A percentile compares a stretch with the other conserved stretches of the same genome.
Evolutionary conservation across 2,888 invertebrate species (phyloP).

Genomic region (Lasioglossum pauxillum): DNA sequence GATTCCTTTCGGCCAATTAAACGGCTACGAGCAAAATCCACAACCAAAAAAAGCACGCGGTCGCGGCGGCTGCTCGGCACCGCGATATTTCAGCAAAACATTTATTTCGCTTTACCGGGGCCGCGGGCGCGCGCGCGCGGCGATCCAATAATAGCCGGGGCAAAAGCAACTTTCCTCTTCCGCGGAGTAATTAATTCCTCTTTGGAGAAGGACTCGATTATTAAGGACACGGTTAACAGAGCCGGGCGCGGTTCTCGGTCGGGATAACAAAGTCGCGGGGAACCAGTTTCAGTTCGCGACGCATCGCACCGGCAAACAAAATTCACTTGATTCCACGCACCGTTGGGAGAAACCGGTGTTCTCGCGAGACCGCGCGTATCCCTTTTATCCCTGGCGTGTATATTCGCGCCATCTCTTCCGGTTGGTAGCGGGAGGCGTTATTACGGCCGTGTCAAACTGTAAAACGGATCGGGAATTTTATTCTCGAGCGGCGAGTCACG

Average conservation of each 20-base stretch:
- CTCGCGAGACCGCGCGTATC: conserved; percentile 25
- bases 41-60: background rate
- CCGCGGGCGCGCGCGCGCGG: background rate
- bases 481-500: conserved; percentile 16
- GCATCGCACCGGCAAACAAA: background rate
- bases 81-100: background rate
- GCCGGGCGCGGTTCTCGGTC: background rate
- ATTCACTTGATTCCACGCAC: background rate
- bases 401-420: background rate
- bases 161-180: background rate
- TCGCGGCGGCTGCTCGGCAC: too few species aligned
- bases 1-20: background rate
- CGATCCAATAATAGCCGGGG: background rate
- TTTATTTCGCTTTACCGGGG: background rate
- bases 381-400: background rate
- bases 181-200: conserved; percentile 10
- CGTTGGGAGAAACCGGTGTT: background rate
- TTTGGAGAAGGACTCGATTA: conserved; percentile 7
- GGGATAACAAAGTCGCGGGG: background rate
- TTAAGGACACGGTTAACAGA: conserved; percentile 12
- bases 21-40: background rate
- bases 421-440: background rate
- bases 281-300: background rate
- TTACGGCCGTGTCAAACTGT: conserved; percentile 40
- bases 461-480: conserved; percentile 57